Evolutionary conservation across 2,888 invertebrate species (phyloP).

Genomic region (Eupsilia transversa): DNA sequence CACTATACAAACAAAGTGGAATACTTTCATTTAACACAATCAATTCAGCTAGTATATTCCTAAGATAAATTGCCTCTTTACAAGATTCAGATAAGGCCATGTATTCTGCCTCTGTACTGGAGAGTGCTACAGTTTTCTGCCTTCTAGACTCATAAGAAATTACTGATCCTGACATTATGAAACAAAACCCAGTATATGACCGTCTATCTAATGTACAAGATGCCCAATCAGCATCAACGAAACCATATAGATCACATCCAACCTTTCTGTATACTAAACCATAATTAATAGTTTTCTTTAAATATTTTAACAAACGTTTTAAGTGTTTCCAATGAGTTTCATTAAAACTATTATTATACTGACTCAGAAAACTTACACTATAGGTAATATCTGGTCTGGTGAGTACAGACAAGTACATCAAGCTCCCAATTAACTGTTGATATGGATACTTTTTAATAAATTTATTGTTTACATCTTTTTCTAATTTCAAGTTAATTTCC

Average conservation of each 20-base stretch:
- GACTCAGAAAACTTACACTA: constrained; percentile 29
- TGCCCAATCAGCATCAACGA: constrained; percentile 8
- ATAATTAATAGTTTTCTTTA: not conserved
- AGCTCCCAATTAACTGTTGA: constrained; percentile 15
- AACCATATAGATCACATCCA: not conserved
- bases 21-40: too few relatives aligned
- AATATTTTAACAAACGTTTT: not conserved
- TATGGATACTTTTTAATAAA: not conserved
- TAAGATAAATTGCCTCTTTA: too few relatives aligned
- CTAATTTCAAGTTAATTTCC: constrained; percentile 18
- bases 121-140: constrained; percentile 26
- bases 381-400: constrained; percentile 30
- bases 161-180: not conserved
- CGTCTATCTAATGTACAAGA: not conserved
- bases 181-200: constrained; percentile 5
- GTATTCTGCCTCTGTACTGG: not conserved
- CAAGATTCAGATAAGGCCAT: too few relatives aligned
- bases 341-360: constrained; percentile 36
- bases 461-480: not conserved
- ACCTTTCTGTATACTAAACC: not conserved
- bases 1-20: too few relatives aligned
- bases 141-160: not conserved
- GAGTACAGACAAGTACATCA: constrained; percentile 38
- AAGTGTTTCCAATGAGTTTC: constrained; percentile 11
- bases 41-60: too few relatives aligned